phyloP scores from a whole-genome alignment of 37 sponge, comb jelly and placozoan genomes.

The Axinella damicornis region DNA sequence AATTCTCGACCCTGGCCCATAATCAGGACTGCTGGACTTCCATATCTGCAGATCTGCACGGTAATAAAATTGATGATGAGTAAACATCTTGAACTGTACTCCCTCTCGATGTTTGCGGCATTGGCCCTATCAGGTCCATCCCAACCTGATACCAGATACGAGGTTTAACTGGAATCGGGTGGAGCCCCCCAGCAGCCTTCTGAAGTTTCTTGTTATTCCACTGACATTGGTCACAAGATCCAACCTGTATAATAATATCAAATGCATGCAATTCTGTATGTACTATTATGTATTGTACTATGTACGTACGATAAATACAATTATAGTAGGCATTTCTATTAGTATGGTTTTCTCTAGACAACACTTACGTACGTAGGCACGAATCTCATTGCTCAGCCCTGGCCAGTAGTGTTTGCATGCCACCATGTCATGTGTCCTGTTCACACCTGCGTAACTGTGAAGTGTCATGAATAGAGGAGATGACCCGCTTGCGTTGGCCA shows the following conservation, averaged over 20 bases:
- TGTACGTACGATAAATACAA: no score
- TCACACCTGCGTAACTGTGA: neutral
- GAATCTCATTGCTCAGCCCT: neutral
- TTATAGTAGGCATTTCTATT: no score
- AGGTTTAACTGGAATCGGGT: constrained; percentile 48
- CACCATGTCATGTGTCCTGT: neutral
- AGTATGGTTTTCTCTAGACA: no score
- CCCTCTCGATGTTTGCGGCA: constrained; percentile 38
- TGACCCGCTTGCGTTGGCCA: neutral
- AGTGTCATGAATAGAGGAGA: neutral
- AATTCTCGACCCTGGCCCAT: constrained; percentile 46
- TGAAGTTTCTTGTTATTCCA: constrained; percentile 42
- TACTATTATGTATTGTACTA: no score
- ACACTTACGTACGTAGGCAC: neutral
- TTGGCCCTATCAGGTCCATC: constrained; percentile 67
- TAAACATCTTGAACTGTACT: no score
- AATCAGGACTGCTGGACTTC: constrained; percentile 6
- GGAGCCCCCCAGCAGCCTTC: constrained; percentile 33
- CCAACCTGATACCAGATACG: constrained; percentile 40
- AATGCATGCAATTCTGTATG: no score
- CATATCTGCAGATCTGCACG: neutral
- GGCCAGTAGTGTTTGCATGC: constrained; percentile 5
- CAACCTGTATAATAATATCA: constrained; percentile 1
- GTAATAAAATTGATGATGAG: no score
- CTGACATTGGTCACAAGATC: constrained; percentile 46